Evolutionary conservation across 2,888 invertebrate genomes (phyloP).

Genomic region (Lumbricus terrestris): DNA sequence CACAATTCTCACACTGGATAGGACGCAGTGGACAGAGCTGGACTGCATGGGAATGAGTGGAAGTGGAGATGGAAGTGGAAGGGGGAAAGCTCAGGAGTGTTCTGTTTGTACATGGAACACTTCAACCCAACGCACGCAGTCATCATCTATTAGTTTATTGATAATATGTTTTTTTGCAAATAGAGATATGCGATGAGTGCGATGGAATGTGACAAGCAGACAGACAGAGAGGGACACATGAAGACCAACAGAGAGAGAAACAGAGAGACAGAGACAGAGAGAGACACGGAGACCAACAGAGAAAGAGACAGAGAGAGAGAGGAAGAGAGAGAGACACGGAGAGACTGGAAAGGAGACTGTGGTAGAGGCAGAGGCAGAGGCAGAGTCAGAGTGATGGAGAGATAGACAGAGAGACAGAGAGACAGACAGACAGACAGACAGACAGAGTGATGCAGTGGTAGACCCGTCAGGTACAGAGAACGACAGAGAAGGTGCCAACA

Average conservation of each 20-base stretch:
- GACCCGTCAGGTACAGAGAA: not conserved
- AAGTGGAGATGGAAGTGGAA: not conserved
- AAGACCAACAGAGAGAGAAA: too few species aligned
- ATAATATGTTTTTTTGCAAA: not conserved
- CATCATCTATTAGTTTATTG: not conserved
- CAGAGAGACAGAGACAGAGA: too few species aligned
- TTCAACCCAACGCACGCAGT: not conserved
- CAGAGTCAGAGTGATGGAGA: too few species aligned
- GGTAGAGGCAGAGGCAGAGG: too few species aligned
- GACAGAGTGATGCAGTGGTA: not conserved
- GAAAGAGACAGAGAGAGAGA: not conserved
- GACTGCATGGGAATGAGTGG: too few species aligned
- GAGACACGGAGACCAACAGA: not conserved
- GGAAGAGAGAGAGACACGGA: not conserved
- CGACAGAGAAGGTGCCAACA: too few species aligned
- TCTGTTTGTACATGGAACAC: not conserved
- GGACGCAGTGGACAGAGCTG: not conserved
- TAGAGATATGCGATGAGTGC: not conserved
- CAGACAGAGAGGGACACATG: not conserved
- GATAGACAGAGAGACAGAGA: not conserved
- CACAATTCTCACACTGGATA: too few species aligned
- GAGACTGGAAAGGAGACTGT: not conserved
- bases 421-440: not conserved
- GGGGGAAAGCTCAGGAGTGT: not conserved
- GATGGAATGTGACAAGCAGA: not conserved